A percentile compares a stretch with the other conserved stretches of the same genome.
Conservation (phyloP, 2,113 vertebrate genomes). For the Jacana jacana region DNA sequence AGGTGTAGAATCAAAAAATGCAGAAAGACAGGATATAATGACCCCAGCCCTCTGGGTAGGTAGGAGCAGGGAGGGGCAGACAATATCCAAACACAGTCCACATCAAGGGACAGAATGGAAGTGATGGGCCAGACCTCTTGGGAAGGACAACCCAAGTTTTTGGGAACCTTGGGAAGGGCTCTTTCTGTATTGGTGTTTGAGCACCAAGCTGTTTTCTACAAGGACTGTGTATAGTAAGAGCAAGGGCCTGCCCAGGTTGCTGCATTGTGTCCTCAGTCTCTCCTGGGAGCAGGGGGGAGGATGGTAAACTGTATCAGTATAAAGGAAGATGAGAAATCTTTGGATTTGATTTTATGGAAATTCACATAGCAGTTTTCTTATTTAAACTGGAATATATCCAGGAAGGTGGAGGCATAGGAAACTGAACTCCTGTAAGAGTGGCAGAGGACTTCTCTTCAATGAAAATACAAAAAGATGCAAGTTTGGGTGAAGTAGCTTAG, state of each 20-base stretch:
- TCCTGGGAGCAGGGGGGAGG: not conserved
- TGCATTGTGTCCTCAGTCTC: not conserved
- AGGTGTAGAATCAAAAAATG: not conserved
- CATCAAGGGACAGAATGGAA: not conserved
- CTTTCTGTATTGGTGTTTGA: not conserved
- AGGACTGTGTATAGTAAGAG: not conserved
- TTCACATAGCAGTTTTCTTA: not conserved
- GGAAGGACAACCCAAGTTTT: not conserved
- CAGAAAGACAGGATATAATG: not conserved
- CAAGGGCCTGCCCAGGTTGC: not conserved
- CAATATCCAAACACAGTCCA: not conserved
- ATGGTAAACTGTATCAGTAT: not conserved
- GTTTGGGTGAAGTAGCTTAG: not conserved
- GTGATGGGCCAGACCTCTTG: not conserved
- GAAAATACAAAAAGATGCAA: not conserved
- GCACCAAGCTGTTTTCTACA: not conserved
- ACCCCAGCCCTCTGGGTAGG: not conserved
- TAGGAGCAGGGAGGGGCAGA: not conserved
- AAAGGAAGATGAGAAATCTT: not conserved
- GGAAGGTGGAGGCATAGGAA: not conserved
- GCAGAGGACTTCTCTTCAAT: not conserved
- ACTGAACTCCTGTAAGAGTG: not conserved
- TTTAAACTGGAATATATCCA: not conserved
- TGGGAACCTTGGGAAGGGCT: not conserved
- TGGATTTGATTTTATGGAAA: not conserved